These are phyloP conservation scores for Neomonachus schauinslandi DNA, from an alignment of 2,113 vertebrate species.

Conservation along the genomic window DNA sequence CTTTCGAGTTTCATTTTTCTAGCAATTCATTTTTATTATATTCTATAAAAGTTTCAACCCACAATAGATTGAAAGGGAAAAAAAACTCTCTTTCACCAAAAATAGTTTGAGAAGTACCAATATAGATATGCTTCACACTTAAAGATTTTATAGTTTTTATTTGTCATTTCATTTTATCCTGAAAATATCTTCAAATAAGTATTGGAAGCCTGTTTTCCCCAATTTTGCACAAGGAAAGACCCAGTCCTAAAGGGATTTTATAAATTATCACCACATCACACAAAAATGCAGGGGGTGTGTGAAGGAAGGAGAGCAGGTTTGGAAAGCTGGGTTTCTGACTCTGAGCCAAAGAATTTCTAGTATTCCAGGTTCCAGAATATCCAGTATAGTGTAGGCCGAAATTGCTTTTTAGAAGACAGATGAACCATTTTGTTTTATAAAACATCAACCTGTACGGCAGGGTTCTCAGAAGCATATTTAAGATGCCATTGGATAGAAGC, in stretches of 20 bases:
- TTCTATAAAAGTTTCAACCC: not conserved
- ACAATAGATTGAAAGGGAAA: not conserved
- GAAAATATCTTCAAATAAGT: not conserved
- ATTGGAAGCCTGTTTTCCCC: not conserved
- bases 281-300: not conserved
- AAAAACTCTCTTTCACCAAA: not conserved
- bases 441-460: not conserved
- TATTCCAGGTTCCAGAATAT: not conserved
- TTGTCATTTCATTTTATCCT: constrained; percentile 26
- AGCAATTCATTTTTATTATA: not conserved
- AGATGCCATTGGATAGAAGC: not conserved
- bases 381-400: not conserved
- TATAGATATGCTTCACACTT: not conserved
- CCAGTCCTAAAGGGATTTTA: not conserved
- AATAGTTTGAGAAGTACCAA: not conserved
- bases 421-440: not conserved
- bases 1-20: constrained; percentile 3
- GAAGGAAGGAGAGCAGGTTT: too few relatives aligned
- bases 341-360: not conserved
- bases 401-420: not conserved
- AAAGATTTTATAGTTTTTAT: not conserved
- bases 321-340: not conserved
- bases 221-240: not conserved
- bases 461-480: not conserved
- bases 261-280: not conserved